Percentiles rank a stretch among this genome's conserved stretches.
Conservation (phyloP, 2,888 invertebrate species). For the Marasmarcha lunaedactyla region DNA sequence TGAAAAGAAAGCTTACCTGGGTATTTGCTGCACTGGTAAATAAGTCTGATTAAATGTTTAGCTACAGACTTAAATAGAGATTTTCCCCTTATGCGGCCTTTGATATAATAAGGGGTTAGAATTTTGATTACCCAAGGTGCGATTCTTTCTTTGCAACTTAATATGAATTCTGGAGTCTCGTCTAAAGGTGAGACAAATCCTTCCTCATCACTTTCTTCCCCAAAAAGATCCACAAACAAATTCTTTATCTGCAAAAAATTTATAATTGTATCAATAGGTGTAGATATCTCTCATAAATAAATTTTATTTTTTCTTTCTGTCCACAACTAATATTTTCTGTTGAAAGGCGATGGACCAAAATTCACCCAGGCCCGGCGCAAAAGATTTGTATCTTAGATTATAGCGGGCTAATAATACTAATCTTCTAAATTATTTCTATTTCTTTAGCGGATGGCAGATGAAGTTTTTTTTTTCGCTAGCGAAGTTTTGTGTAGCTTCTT, state of each 20-base stretch:
- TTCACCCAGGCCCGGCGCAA: no score
- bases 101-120: constrained; percentile 73
- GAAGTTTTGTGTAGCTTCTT: no score
- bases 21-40: constrained; percentile 66
- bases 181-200: constrained; percentile 61
- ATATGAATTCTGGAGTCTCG: constrained; percentile 58
- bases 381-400: no score
- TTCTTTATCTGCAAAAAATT: constrained; percentile 47
- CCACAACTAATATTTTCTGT: not conserved
- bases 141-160: constrained; percentile 68
- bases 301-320: not conserved
- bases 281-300: not conserved
- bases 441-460: no score
- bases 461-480: no score
- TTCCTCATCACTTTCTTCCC: constrained; percentile 64
- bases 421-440: no score
- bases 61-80: constrained; percentile 72
- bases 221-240: constrained; percentile 53
- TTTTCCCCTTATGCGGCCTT: constrained; percentile 69
- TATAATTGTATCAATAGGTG: not conserved
- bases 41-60: constrained; percentile 69
- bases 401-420: no score
- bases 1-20: constrained; percentile 70
- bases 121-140: constrained; percentile 74
- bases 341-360: no score